Conservation (phyloP, 2,888 invertebrate species). For the Aricia artaxerxes region DNA sequence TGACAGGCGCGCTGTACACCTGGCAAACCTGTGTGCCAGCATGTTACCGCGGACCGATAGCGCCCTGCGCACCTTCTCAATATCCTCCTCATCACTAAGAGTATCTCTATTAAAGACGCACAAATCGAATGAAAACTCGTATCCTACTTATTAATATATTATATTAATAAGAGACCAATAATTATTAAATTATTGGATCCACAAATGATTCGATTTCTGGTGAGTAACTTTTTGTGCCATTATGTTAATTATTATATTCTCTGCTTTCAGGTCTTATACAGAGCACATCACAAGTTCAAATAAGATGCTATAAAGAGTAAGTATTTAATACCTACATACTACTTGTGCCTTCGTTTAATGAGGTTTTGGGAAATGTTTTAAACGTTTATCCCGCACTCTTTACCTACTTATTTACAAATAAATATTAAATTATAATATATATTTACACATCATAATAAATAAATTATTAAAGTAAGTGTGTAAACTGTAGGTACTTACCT, state of each 20-base stretch:
- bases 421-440: not conserved
- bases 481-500: too few relatives aligned
- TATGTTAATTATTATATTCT: not conserved
- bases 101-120: too few relatives aligned
- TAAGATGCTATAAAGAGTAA: slow-evolving; percentile 66
- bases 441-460: not conserved
- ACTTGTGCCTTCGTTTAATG: not conserved
- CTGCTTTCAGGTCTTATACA: slow-evolving; percentile 44
- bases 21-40: too few relatives aligned
- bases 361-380: not conserved
- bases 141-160: too few relatives aligned
- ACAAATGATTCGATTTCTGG: not conserved
- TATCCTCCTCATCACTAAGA: too few relatives aligned
- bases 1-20: too few relatives aligned
- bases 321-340: slow-evolving; percentile 37
- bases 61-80: too few relatives aligned
- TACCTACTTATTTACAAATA: not conserved
- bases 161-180: too few relatives aligned
- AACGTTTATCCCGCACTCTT: not conserved
- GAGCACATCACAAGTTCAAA: slow-evolving; percentile 51
- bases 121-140: too few relatives aligned
- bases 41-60: too few relatives aligned
- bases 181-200: too few relatives aligned
- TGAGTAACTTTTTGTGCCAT: not conserved
- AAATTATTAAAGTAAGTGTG: too few relatives aligned